Conservation (phyloP, 2,113 vertebrate genomes). For the Ceuthmochares aereus region DNA sequence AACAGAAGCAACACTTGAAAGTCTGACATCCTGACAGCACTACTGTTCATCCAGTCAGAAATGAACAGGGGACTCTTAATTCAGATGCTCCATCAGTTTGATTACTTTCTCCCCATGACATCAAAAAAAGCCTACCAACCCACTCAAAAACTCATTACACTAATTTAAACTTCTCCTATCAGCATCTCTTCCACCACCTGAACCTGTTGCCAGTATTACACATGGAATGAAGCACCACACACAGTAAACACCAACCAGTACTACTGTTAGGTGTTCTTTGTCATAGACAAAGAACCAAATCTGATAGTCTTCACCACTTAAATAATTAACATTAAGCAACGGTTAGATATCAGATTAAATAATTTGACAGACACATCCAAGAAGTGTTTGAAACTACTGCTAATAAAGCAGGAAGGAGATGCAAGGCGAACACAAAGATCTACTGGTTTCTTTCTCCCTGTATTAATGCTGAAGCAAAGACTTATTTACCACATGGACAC, state of each 20-base stretch:
- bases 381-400: background rate
- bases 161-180: background rate
- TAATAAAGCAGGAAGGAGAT: background rate
- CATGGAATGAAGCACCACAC: background rate
- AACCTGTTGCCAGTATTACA: background rate
- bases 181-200: background rate
- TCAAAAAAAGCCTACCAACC: background rate
- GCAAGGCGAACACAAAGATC: background rate
- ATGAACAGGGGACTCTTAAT: fast-evolving
- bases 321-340: background rate
- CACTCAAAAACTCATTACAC: background rate
- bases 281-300: background rate
- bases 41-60: background rate
- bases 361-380: background rate
- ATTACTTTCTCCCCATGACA: background rate
- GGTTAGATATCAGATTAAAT: background rate
- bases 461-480: background rate
- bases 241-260: background rate
- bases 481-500: background rate
- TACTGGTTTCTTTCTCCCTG: background rate
- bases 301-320: background rate
- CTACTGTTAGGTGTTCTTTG: background rate
- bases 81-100: background rate
- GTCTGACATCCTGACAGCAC: fast-evolving
- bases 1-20: background rate